phyloP scores from a whole-genome alignment of 2,113 vertebrate species.

The Corythornis vintsioides region DNA sequence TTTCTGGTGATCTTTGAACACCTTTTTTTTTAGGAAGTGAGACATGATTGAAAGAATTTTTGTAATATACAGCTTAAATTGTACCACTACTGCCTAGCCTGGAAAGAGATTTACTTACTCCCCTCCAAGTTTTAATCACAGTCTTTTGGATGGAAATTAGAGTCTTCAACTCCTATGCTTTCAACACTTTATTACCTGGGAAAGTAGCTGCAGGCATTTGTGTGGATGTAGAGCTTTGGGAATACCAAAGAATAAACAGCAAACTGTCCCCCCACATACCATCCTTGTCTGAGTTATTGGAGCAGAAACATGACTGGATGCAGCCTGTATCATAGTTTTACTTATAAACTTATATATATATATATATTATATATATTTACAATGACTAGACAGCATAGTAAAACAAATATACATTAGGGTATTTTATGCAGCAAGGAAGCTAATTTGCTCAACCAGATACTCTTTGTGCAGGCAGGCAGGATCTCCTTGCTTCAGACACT shows the following conservation, averaged over 20 bases:
- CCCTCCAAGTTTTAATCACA: neutral
- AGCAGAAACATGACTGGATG: neutral
- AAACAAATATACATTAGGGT: neutral
- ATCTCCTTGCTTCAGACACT: constrained; percentile 4
- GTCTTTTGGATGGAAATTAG: neutral
- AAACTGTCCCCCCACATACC: neutral
- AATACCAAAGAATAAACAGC: neutral
- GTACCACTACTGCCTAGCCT: neutral
- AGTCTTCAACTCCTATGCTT: neutral
- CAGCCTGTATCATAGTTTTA: neutral
- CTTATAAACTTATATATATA: neutral
- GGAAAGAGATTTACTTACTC: neutral
- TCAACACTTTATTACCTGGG: neutral
- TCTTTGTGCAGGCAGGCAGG: neutral
- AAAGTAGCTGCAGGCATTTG: neutral
- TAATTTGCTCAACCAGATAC: constrained; percentile 23
- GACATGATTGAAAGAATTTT: neutral
- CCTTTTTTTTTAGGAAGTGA: neutral
- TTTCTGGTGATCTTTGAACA: neutral
- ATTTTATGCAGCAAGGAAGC: neutral
- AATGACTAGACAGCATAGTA: neutral
- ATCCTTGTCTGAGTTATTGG: neutral
- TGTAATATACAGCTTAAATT: neutral
- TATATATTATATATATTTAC: neutral
- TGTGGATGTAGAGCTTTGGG: neutral